Base-by-base conservation (phyloP, 2,888 invertebrate genomes). In the Bursaphelenchus okinawaensis region DNA sequence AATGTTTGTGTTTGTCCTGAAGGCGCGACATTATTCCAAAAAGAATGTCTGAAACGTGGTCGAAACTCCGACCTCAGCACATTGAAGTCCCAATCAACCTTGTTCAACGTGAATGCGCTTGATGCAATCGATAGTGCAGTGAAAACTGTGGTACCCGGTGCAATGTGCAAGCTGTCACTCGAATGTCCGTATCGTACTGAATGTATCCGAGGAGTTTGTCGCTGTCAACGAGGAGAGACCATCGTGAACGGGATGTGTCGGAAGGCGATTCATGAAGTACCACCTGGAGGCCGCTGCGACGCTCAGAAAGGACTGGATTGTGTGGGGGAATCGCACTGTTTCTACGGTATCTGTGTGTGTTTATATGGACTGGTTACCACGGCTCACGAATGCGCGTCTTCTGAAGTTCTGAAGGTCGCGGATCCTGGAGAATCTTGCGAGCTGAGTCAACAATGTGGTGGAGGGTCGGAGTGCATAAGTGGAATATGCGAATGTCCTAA, bases 171-270 rank as follows among this genome's bases (percentile, higher is more conserved):
- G 2, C 52, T 73, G 1, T 68, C 72, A 3, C 63, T 73, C 29
- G 75, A 81, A 57, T 81, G 81, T 51, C 74, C 74, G 0, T 77
- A 69, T 61, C 67, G 78, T 7, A 75, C 79, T 0, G 75, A 76
- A 66, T 81, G 81, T 58, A 40, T 76, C 7, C 71, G 76, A 23
- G 77, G 77, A 24, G 77, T 81, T 16, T 81, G 81, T 64, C 68
- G 80, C 0, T 81, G 81, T 63, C 70, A 68, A 24, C 63, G 66
- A 57, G 75, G 75, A 55, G 80, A 80, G 63, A 81, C 80, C 3
- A 79, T 80, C 19, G 74, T 76, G 0, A 74, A 72, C 26, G 72
- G 69, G 4, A 69, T 72, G 1, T 80, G 80, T 20, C 68, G 79
- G 40, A 62, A 68, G 29, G 76, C 78, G 7, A 73, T 75, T 40